Evolutionary conservation across 2,113 vertebrate species (phyloP), one percentile per base, ranked within the genome.

Genomic region (Hemiprocne comata): DNA sequence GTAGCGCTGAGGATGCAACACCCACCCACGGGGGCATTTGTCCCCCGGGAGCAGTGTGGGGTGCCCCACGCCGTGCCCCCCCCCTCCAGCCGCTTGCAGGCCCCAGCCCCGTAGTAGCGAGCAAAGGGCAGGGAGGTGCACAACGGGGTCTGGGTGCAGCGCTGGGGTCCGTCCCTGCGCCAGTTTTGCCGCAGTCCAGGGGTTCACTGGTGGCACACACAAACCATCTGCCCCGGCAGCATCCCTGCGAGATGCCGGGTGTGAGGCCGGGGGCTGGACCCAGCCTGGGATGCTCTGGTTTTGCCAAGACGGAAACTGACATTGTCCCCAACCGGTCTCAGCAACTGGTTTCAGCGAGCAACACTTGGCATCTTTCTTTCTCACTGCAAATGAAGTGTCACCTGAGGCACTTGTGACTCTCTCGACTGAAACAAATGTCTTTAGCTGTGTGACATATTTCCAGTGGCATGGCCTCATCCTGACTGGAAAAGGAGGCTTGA

Each of bases 231-330:
- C 33, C 5, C 34, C 12, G 10, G 61, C 57, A 44, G 62, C 77
- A 7, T 34, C 86, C 31, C 60, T 10, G 33, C 2, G 24, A 18
- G 60, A 12, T 7, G 55, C 0, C 5, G 48, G 17, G 21, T 7
- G 55, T 21, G 40, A 17, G 46, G 2, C 48, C 48, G 23, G 48
- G 50, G 23, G 50, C 11, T 50, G 46, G 46, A 18, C 17, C 46
- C 46, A 48, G 46, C 20, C 46, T 19, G 19, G 46, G 46, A 4
- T 48, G 40, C 10, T 25, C 5, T 1, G 17, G 19, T 4, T n/a
- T 25, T 11, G 9, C 7, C 10, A 3, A 19, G 18, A 4, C 3
- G 18, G 48, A 40, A 29, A 11, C 40, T 12, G 4, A 0, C 9
- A 1, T 2, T 38, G 1, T 13, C 16, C 40, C 53, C 53, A 0